Percentiles rank a stretch among this genome's conserved stretches.
Conservation (phyloP, 2,888 invertebrate species). For the Lasioglossum calceatum region DNA sequence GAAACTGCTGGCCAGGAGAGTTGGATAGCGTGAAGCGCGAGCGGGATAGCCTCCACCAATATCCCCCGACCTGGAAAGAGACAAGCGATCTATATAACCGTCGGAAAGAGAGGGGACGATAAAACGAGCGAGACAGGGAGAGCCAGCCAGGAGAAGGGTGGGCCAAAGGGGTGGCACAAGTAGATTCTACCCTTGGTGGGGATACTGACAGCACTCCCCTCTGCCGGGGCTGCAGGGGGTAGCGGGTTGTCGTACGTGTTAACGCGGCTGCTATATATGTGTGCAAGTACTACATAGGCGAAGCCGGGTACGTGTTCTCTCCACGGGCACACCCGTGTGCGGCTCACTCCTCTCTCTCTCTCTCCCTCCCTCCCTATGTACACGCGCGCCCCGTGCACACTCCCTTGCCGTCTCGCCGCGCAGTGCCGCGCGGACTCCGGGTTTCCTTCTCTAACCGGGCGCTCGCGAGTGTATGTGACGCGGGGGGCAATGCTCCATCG, state of each 20-base stretch:
- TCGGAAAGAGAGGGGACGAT: slow-evolving; percentile 20
- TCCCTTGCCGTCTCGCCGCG: not conserved
- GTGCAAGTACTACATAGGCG: slow-evolving; percentile 5
- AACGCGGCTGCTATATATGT: slow-evolving; percentile 42
- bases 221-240: slow-evolving; percentile 18
- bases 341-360: not conserved
- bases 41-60: slow-evolving; percentile 31
- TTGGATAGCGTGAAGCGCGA: slow-evolving; percentile 65
- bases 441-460: slow-evolving; percentile 14
- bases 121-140: slow-evolving; percentile 46
- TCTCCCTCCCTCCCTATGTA: slow-evolving; percentile 23
- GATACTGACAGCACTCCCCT: slow-evolving; percentile 42
- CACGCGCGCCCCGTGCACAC: not conserved
- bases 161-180: slow-evolving; percentile 64
- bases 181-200: slow-evolving; percentile 54
- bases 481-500: slow-evolving; percentile 75
- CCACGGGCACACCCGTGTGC: slow-evolving; percentile 16
- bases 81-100: slow-evolving; percentile 42
- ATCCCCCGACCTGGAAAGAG: slow-evolving; percentile 24
- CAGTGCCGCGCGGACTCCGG: not conserved
- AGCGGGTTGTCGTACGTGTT: slow-evolving; percentile 53
- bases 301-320: slow-evolving; percentile 14
- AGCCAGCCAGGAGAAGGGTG: slow-evolving; percentile 50
- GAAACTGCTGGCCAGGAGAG: slow-evolving; percentile 78
- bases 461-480: slow-evolving; percentile 58